Percentiles rank a stretch among this genome's conserved stretches.
Conservation (phyloP, 64 coral and sea anemone genomes). For the Porites lutea region DNA sequence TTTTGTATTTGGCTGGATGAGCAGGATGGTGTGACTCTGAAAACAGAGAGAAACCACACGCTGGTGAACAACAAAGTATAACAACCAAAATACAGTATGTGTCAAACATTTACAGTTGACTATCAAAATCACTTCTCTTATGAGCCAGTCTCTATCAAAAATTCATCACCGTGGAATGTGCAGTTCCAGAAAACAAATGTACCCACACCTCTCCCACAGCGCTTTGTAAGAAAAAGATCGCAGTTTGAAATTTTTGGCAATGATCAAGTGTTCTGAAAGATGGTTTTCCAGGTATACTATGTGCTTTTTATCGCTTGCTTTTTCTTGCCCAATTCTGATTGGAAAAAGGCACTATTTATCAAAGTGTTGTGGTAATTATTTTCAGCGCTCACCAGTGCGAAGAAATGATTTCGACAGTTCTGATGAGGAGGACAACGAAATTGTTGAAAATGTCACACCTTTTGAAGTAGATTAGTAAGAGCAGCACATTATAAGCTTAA, state of each 20-base stretch:
- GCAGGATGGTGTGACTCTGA: slow-evolving; percentile 91
- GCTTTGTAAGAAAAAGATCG: background rate
- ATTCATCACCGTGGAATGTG: no score
- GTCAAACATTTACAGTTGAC: no score
- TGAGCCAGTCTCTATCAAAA: no score
- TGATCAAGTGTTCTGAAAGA: background rate
- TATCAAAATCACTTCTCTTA: no score
- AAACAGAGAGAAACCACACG: slow-evolving; percentile 16
- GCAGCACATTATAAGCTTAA: no score
- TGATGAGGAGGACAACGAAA: slow-evolving; percentile 61
- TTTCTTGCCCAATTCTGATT: background rate
- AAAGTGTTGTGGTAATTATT: background rate
- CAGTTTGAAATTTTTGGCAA: background rate
- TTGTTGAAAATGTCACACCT: slow-evolving; percentile 57
- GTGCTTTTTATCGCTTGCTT: background rate
- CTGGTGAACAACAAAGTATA: no score
- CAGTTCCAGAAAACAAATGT: no score
- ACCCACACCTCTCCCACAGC: no score
- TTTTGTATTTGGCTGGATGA: slow-evolving; percentile 82
- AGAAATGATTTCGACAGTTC: slow-evolving; percentile 81
- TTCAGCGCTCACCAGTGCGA: slow-evolving; percentile 43
- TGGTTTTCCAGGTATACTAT: slow-evolving; percentile 27
- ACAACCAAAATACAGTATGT: no score
- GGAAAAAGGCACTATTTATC: background rate
- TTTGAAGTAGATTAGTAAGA: slow-evolving; percentile 74